phyloP scores from a whole-genome alignment of 2,797 vertebrate species.

The Anguilla marmorata region DNA sequence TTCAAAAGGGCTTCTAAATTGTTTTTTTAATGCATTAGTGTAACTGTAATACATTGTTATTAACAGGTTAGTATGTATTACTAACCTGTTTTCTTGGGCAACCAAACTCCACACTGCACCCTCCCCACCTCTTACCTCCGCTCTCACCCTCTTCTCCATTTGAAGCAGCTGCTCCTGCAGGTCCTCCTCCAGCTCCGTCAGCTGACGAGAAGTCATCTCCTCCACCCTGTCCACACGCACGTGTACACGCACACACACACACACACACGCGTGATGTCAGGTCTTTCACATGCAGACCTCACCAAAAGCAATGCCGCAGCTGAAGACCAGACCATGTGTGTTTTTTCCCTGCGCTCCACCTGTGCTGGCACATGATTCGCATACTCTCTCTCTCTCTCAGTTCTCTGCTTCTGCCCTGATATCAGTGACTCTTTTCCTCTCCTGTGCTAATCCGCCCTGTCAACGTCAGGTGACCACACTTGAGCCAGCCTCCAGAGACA shows the following conservation, averaged over 20 bases:
- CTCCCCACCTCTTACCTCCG: slow-evolving; percentile 61
- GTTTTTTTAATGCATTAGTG: background rate
- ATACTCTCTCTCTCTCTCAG: background rate
- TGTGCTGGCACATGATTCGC: background rate
- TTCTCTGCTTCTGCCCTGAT: slow-evolving; percentile 24
- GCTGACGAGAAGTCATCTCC: slow-evolving; percentile 67
- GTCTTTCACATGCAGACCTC: slow-evolving; percentile 9
- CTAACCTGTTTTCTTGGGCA: background rate
- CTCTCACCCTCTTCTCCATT: slow-evolving; percentile 63
- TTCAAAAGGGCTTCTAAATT: background rate
- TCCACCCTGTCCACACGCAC: slow-evolving; percentile 63
- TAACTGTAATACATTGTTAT: background rate
- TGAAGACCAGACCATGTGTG: background rate
- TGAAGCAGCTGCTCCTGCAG: slow-evolving; percentile 64
- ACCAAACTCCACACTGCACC: background rate
- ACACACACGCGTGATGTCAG: background rate
- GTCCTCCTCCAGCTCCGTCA: slow-evolving; percentile 75
- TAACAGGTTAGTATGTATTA: background rate
- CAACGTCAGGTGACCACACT: slow-evolving; percentile 39
- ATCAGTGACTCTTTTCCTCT: slow-evolving; percentile 12
- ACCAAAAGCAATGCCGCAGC: slow-evolving; percentile 10
- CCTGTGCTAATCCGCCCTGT: slow-evolving; percentile 33
- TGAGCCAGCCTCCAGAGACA: slow-evolving; percentile 39
- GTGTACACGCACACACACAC: background rate
- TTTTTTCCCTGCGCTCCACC: background rate